phyloP scores from a whole-genome alignment of 2,797 vertebrate genomes.

The Enteromius fasciolatus region DNA sequence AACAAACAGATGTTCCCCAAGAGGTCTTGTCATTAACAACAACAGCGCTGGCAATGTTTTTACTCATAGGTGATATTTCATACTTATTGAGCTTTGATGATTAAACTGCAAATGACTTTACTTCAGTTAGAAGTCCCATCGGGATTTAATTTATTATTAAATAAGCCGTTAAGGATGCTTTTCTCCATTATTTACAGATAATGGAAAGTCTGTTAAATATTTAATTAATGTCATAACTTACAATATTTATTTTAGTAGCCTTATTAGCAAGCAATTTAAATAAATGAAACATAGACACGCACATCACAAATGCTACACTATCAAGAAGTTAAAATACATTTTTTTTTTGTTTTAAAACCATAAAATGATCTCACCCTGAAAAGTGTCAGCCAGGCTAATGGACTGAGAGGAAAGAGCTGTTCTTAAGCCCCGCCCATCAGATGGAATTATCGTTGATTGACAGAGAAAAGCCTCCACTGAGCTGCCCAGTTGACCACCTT shows the following conservation, averaged over 20 bases:
- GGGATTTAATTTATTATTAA: not conserved
- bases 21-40: not conserved
- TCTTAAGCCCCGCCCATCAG: slow-evolving; percentile 91
- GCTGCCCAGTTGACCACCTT: slow-evolving; percentile 78
- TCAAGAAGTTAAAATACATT: not conserved
- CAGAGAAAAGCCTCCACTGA: slow-evolving; percentile 91
- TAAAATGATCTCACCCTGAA: slow-evolving; percentile 82
- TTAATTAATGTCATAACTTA: not conserved
- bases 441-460: slow-evolving; percentile 95
- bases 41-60: not conserved
- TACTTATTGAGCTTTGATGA: not conserved
- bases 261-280: not conserved
- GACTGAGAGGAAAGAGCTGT: slow-evolving; percentile 93
- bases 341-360: not conserved
- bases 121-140: not conserved
- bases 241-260: not conserved
- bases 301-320: not conserved
- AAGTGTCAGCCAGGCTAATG: slow-evolving; percentile 91
- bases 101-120: slow-evolving; percentile 15
- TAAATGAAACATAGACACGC: not conserved
- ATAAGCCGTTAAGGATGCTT: not conserved
- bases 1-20: not conserved
- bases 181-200: not conserved
- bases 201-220: not conserved
- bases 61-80: slow-evolving; percentile 11